Evolutionary conservation across 92 coral and sea anemone species (phyloP).

Genomic region (Porites lobata): DNA sequence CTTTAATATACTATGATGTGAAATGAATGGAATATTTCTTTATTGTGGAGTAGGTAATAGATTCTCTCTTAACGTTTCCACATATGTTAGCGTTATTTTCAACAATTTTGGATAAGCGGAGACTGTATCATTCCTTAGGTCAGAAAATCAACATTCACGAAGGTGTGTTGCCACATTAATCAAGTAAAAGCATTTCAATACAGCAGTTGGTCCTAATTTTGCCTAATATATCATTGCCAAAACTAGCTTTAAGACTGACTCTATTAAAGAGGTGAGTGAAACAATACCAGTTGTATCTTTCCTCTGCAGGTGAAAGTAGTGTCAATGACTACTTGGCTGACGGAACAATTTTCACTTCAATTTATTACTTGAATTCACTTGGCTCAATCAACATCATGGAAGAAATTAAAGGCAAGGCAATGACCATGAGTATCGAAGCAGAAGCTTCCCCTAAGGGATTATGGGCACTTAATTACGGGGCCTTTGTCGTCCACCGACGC

Average conservation of each 20-base stretch:
- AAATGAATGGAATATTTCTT: not conserved
- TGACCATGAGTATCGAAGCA: not conserved
- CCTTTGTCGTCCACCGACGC: slow-evolving; percentile 65
- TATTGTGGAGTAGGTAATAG: slow-evolving; percentile 34
- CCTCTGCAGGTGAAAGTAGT: not conserved
- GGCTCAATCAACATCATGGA: slow-evolving; percentile 51
- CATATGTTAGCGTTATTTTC: too few relatives aligned
- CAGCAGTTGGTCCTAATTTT: too few relatives aligned
- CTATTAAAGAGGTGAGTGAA: too few relatives aligned
- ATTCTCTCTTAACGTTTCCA: not conserved
- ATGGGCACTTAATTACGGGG: slow-evolving; percentile 71
- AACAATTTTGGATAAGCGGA: too few relatives aligned
- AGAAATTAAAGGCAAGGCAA: slow-evolving; percentile 19
- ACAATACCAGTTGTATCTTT: not conserved
- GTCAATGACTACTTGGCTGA: slow-evolving; percentile 26
- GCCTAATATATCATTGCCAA: too few relatives aligned
- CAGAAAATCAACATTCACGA: too few relatives aligned
- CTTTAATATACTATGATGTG: not conserved
- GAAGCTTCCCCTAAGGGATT: slow-evolving; percentile 69
- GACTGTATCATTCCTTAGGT: too few relatives aligned
- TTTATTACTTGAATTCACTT: slow-evolving; percentile 61
- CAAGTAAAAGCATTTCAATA: too few relatives aligned
- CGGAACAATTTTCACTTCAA: slow-evolving; percentile 30
- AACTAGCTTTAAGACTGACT: too few relatives aligned
- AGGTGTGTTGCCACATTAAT: too few relatives aligned